Conservation (phyloP, 2,888 invertebrate genomes). For the Coelinius sp. region DNA sequence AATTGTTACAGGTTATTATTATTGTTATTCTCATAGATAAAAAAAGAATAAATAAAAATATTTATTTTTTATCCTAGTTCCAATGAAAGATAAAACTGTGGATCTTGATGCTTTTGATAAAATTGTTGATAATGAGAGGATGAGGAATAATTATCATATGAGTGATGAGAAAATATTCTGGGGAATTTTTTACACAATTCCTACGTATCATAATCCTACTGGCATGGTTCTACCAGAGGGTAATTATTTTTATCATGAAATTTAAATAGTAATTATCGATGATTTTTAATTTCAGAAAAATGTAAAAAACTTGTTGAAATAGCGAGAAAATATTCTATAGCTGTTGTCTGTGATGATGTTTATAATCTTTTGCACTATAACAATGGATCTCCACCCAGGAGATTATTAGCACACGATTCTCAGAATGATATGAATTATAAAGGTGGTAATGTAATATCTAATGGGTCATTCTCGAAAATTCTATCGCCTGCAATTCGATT, state of each 20-base stretch:
- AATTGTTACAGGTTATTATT: constrained; percentile 70
- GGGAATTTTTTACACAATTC: constrained; percentile 75
- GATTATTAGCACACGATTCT: constrained; percentile 74
- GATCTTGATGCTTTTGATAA: constrained; percentile 71
- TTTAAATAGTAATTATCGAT: neutral
- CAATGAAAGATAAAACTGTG: constrained; percentile 73
- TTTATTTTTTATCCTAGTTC: too few relatives aligned
- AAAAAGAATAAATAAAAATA: too few relatives aligned
- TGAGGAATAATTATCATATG: constrained; percentile 53
- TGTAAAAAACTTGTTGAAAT: constrained; percentile 70
- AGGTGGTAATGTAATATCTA: constrained; percentile 76
- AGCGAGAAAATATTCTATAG: constrained; percentile 70
- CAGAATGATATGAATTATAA: constrained; percentile 64
- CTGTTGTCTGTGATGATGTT: constrained; percentile 76
- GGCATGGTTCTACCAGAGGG: constrained; percentile 72
- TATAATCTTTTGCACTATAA: constrained; percentile 76
- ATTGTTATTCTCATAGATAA: too few relatives aligned
- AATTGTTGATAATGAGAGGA: constrained; percentile 66
- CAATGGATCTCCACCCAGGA: constrained; percentile 68
- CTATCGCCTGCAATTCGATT: constrained; percentile 76
- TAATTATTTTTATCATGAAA: constrained; percentile 46
- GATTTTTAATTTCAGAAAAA: constrained; percentile 58
- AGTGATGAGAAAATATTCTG: constrained; percentile 71
- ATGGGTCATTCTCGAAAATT: constrained; percentile 78
- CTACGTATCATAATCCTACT: constrained; percentile 76